Evolutionary conservation across 2,797 vertebrate species (phyloP), one percentile per base, ranked within the genome.

Genomic region (Odontamblyopus lacepedii): DNA sequence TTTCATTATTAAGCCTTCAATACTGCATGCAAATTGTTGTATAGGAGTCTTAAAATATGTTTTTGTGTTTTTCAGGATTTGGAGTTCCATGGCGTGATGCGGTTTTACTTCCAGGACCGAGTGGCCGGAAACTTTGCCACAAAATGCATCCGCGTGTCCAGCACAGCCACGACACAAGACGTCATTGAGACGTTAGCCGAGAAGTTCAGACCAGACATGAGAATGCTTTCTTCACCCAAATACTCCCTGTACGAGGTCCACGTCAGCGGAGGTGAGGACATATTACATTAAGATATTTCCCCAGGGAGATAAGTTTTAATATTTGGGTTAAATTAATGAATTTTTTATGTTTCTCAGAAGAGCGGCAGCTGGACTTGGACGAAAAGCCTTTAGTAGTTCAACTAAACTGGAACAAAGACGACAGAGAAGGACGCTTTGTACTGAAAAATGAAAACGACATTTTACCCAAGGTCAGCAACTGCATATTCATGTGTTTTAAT

Each of bases 51-150:
- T 51, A 67, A 16, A 30, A 9, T 18, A 27, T 55, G 6, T 30
- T 29, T 51, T 6, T 74, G 12, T 71, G 27, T 2, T n/a, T 82
- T 8, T 73, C 81, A 99, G 98, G 98, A 99, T 87, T 79, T 99
- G 80, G 98, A 99, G 92, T 99, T 99, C 90, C 98, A 99, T 79
- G 98, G 98, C 65, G 98, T 99, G 71, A 99, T 99, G 98, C 94
- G 98, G 72, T 99, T 99, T 92, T 99, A 99, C 90, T 99, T 99
- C 92, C 98, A 99, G 95, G 98, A 99, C 84, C 96, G 97, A 84
- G 95, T 98, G 74, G 97, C 98, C 16, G 98, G 98, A 63, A 99
- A 99, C 92, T 99, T 99, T 26, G 98, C 97, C 83, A 99, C 98
- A 53, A 99, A 99, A 83, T 99, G 98, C 81, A 98, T 99, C 83